Evolutionary conservation across 53 echinoderm and acorn worm species (phyloP).

Genomic region (Crossaster papposus): DNA sequence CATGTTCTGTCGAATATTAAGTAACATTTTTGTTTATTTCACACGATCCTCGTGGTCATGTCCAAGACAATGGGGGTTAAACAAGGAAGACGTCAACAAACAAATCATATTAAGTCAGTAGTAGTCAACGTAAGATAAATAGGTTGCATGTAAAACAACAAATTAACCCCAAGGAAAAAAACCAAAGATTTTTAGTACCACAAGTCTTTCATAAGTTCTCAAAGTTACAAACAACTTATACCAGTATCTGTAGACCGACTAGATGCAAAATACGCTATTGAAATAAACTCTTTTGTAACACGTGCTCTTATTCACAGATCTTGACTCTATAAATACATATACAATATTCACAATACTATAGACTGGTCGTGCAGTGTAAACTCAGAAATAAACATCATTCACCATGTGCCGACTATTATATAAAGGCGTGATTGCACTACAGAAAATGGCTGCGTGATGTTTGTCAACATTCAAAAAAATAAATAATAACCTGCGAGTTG

Average conservation of each 20-base stretch:
- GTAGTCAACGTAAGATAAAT: conserved; percentile 59
- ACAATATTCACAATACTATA: conserved; percentile 61
- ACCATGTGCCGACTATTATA: conserved; percentile 2
- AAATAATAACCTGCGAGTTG: neutral
- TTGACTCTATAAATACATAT: conserved; percentile 49
- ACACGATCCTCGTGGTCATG: conserved; percentile 65
- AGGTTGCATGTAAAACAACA: conserved; percentile 62
- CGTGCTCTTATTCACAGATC: conserved; percentile 30
- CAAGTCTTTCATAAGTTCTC: conserved; percentile 44
- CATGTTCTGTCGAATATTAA: conserved; percentile 60
- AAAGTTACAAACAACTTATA: conserved; percentile 46
- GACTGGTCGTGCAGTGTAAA: conserved; percentile 52
- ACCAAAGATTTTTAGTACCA: neutral
- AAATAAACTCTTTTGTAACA: conserved; percentile 18
- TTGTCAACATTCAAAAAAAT: conserved; percentile 26
- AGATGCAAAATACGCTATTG: conserved; percentile 59
- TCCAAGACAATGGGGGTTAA: conserved; percentile 57
- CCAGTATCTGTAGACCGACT: conserved; percentile 52
- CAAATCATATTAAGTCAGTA: conserved; percentile 58
- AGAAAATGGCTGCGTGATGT: conserved; percentile 10
- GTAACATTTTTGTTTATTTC: conserved; percentile 63
- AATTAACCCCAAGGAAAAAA: conserved; percentile 13
- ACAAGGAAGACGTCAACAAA: conserved; percentile 65
- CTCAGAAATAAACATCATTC: conserved; percentile 38
- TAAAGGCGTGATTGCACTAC: conserved; percentile 27